Evolutionary conservation across 1,140 invertebrate species (phyloP).

Genomic region (Trichonephila clavata): DNA sequence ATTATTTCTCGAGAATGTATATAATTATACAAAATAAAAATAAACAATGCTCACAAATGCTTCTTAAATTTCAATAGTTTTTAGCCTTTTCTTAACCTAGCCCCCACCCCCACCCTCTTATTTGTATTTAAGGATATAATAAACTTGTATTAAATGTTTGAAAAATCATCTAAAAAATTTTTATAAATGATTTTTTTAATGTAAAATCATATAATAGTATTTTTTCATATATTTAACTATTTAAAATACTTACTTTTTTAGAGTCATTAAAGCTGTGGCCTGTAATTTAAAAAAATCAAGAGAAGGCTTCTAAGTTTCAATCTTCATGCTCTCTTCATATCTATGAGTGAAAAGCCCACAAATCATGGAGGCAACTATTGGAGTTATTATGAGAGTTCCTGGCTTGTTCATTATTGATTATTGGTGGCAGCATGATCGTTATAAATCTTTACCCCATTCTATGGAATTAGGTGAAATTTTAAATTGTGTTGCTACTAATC

Average conservation of each 20-base stretch:
- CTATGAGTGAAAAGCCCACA: not conserved
- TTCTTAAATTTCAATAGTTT: too few relatives aligned
- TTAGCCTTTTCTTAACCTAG: too few relatives aligned
- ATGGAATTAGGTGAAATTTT: conserved; percentile 79
- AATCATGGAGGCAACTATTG: conserved; percentile 80
- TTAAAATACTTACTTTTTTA: not conserved
- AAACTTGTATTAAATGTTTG: too few relatives aligned
- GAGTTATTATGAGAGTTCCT: conserved; percentile 82
- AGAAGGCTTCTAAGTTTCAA: not conserved
- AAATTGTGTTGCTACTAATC: conserved; percentile 79
- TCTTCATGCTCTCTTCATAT: not conserved
- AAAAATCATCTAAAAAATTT: too few relatives aligned
- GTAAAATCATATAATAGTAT: not conserved
- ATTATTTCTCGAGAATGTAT: too few relatives aligned
- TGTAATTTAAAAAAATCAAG: not conserved
- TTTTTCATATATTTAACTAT: not conserved
- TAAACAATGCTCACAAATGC: too few relatives aligned
- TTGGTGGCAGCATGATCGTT: conserved; percentile 82
- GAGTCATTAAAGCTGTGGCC: not conserved
- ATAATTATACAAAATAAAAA: too few relatives aligned
- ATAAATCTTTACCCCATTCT: conserved; percentile 79
- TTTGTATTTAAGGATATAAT: too few relatives aligned
- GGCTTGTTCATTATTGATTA: conserved; percentile 83
- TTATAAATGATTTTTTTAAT: not conserved
- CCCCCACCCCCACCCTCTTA: too few relatives aligned